These are phyloP conservation scores for Oryzias woworae DNA, from an alignment of 2,113 vertebrate species.

Conservation along the genomic window DNA sequence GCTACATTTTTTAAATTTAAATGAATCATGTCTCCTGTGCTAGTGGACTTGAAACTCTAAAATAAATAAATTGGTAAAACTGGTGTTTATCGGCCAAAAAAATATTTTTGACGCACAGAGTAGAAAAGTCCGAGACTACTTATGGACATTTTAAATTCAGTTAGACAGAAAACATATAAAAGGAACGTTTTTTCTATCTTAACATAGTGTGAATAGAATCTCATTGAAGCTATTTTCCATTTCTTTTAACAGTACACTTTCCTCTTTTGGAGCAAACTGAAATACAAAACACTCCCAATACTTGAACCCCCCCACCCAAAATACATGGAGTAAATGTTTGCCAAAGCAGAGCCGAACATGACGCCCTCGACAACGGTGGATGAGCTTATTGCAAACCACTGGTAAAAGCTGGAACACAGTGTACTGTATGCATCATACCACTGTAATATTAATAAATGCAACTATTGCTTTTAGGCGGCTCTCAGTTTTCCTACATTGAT, in stretches of 20 bases:
- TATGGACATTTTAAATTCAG: too few species aligned
- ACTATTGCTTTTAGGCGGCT: conserved; percentile 35
- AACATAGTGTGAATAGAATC: too few species aligned
- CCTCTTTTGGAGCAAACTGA: conserved; percentile 12
- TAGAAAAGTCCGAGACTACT: too few species aligned
- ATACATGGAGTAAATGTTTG: conserved; percentile 5
- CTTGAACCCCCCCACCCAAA: conserved; percentile 26
- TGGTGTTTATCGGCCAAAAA: too few species aligned
- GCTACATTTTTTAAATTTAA: too few species aligned
- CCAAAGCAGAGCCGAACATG: conserved; percentile 25
- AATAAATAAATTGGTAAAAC: too few species aligned
- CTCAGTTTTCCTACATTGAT: conserved; percentile 13
- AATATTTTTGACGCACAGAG: too few species aligned
- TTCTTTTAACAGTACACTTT: conserved; percentile 31
- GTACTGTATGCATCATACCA: conserved; percentile 9
- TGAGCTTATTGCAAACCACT: conserved; percentile 6
- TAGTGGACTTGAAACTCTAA: too few species aligned
- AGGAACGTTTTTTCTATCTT: too few species aligned
- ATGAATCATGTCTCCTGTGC: too few species aligned
- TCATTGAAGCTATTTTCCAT: neutral
- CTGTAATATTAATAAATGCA: conserved; percentile 36
- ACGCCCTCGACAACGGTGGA: conserved; percentile 29
- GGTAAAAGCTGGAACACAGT: conserved; percentile 19
- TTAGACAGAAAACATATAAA: too few species aligned
- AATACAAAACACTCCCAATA: conserved; percentile 34